A percentile compares a stretch with the other conserved stretches of the same genome.
phyloP scores from a whole-genome alignment of 2,113 vertebrate genomes.

The Brachionichthys hirsutus region DNA sequence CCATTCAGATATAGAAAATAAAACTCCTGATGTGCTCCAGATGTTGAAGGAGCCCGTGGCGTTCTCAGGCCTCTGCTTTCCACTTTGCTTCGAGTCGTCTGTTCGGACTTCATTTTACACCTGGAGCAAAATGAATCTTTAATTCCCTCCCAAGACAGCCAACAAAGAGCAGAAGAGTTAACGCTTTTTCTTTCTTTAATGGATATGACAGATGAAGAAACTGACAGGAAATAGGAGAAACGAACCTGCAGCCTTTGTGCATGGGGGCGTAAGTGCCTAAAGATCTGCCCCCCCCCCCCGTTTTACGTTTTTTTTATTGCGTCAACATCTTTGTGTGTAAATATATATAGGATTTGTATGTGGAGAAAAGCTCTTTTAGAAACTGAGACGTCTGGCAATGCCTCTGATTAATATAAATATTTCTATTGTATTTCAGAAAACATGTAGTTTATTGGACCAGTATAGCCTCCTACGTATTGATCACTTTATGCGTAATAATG shows the following conservation, averaged over 20 bases:
- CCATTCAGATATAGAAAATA: not conserved
- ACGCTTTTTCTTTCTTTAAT: not conserved
- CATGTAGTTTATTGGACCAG: slow-evolving; percentile 51
- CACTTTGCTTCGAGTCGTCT: slow-evolving; percentile 16
- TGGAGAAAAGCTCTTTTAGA: slow-evolving; percentile 75
- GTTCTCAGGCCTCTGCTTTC: not conserved
- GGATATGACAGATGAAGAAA: no score
- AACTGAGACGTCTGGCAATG: slow-evolving; percentile 43
- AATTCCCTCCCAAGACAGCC: no score
- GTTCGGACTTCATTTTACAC: slow-evolving; percentile 13
- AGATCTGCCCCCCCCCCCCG: no score
- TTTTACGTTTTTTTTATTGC: no score
- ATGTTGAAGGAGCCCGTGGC: not conserved
- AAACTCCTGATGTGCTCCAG: no score
- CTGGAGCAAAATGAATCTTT: slow-evolving; percentile 17
- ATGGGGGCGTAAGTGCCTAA: no score
- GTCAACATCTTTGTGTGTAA: slow-evolving; percentile 61
- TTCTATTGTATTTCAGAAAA: slow-evolving; percentile 59
- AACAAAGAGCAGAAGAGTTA: slow-evolving; percentile 32
- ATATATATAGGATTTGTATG: slow-evolving; percentile 54
- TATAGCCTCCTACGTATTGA: slow-evolving; percentile 45
- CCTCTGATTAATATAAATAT: slow-evolving; percentile 73
- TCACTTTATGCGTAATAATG: slow-evolving; percentile 48
- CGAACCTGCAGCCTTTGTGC: no score
- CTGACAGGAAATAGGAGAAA: no score